phyloP scores from a whole-genome alignment of 2,888 invertebrate species.

The Clivina fossor region DNA sequence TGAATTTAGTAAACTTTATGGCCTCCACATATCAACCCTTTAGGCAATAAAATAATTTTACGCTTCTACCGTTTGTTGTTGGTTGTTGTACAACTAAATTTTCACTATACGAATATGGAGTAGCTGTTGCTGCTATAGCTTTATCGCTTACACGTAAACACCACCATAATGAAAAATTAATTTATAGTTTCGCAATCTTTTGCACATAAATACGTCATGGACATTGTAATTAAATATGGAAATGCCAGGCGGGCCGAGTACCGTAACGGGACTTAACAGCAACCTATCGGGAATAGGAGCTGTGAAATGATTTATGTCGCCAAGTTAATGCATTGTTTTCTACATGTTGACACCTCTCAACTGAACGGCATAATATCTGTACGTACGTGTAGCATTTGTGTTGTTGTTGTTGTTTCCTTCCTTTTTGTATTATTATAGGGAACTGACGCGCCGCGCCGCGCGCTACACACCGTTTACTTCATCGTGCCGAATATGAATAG shows the following conservation, averaged over 20 bases:
- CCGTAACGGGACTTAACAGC: not conserved
- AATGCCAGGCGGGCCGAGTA: not conserved
- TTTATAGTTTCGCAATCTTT: constrained; percentile 9
- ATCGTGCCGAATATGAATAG: no score
- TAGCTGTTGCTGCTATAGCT: not conserved
- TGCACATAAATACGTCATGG: not conserved
- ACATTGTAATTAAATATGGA: not conserved
- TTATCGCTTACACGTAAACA: not conserved
- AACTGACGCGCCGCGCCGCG: no score
- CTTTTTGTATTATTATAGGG: no score
- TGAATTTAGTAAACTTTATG: constrained; percentile 32
- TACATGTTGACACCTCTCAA: not conserved
- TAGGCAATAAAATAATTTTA: constrained; percentile 32
- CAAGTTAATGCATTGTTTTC: not conserved
- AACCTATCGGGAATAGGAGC: not conserved
- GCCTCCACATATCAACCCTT: constrained; percentile 31
- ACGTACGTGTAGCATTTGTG: no score
- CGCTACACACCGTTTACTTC: no score
- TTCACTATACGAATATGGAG: not conserved
- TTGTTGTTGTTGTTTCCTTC: no score
- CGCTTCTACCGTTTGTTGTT: constrained; percentile 5
- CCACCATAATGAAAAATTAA: constrained; percentile 11
- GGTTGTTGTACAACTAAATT: constrained; percentile 1
- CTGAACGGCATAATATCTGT: no score
- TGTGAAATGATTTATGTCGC: not conserved